These are phyloP conservation scores for Homalodisca vitripennis DNA, from an alignment of 1,140 invertebrate species.

Conservation along the genomic window DNA sequence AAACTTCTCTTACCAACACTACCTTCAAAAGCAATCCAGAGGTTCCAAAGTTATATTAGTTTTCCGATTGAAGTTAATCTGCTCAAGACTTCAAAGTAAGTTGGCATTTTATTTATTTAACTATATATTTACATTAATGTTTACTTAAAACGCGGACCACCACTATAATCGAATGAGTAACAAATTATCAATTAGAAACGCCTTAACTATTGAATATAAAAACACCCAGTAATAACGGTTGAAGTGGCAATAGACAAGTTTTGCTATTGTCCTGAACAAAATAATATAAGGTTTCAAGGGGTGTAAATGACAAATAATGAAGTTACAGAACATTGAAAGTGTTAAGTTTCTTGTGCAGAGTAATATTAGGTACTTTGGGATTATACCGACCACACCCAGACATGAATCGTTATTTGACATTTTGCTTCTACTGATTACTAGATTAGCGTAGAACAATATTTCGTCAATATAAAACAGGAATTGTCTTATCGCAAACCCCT, in stretches of 20 bases:
- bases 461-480: no score
- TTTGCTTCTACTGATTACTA: no score
- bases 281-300: no score
- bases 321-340: no score
- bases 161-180: not conserved
- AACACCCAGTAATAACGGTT: not conserved
- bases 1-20: not conserved
- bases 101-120: no score
- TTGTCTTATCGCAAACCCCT: no score
- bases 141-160: not conserved
- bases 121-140: not conserved
- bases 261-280: not conserved
- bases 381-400: no score
- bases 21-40: conserved; percentile 7
- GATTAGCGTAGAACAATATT: no score
- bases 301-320: no score
- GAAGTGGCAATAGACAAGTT: not conserved
- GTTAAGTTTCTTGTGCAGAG: no score
- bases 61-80: conserved; percentile 11
- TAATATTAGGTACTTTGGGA: no score
- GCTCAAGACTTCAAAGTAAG: not conserved
- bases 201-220: not conserved
- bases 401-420: no score
- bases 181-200: not conserved
- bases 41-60: conserved; percentile 10